Percentiles rank a stretch among this genome's conserved stretches.
Evolutionary conservation across 2,797 vertebrate genomes (phyloP).

Genomic region (Heteromormyrus szaboi): DNA sequence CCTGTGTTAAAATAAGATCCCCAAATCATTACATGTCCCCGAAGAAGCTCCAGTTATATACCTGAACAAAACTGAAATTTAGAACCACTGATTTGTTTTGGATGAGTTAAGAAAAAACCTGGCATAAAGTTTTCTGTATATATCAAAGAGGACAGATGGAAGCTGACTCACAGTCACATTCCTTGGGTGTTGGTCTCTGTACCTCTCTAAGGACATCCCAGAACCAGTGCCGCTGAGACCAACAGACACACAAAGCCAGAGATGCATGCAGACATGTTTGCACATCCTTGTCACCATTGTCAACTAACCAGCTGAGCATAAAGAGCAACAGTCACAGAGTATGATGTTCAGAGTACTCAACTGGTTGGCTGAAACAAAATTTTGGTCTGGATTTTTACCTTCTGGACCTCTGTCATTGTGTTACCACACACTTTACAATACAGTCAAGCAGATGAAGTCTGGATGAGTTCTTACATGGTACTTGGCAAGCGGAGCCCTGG

Average conservation of each 20-base stretch:
- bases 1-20: neutral
- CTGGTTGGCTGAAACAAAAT: neutral
- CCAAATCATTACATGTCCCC: neutral
- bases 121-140: neutral
- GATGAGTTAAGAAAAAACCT: neutral
- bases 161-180: constrained; percentile 45
- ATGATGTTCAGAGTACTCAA: neutral
- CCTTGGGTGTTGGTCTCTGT: constrained; percentile 43
- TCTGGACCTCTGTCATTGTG: neutral
- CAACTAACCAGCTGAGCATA: neutral
- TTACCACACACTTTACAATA: neutral
- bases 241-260: constrained; percentile 8
- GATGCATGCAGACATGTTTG: neutral
- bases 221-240: constrained; percentile 44
- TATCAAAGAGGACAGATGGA: neutral
- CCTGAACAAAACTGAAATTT: neutral
- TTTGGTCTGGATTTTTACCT: neutral
- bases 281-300: neutral
- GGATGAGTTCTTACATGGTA: constrained; percentile 52
- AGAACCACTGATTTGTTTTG: neutral
- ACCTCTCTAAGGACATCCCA: constrained; percentile 47
- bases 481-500: constrained; percentile 56
- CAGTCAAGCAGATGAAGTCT: neutral
- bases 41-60: neutral
- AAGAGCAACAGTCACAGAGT: neutral